These are phyloP conservation scores for Liparis tanakae DNA, from an alignment of 2,797 vertebrate species.

Conservation along the genomic window DNA sequence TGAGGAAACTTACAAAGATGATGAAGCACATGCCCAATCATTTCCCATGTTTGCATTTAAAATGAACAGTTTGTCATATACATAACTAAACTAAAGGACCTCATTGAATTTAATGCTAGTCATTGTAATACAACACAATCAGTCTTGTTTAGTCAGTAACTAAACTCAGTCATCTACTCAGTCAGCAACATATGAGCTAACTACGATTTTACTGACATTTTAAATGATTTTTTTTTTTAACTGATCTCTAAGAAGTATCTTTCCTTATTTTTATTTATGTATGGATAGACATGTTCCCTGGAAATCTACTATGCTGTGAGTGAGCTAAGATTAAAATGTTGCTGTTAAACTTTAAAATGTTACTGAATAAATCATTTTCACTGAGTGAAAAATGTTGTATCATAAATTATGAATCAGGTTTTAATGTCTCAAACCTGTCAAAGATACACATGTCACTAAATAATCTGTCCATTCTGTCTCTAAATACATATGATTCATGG, in stretches of 20 bases:
- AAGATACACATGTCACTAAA: neutral
- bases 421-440: neutral
- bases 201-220: neutral
- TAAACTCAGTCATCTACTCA: neutral
- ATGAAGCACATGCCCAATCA: neutral
- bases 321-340: conserved; percentile 1
- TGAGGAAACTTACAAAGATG: neutral
- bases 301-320: neutral
- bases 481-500: no score
- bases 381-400: neutral
- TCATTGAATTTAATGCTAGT: neutral
- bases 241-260: no score
- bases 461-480: neutral
- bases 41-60: neutral
- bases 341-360: conserved; percentile 4
- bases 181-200: neutral
- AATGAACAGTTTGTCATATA: neutral
- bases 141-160: conserved; percentile 1
- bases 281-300: neutral
- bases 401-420: neutral
- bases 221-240: no score
- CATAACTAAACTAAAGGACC: neutral
- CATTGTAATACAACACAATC: neutral
- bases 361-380: neutral
- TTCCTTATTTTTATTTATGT: neutral